These are phyloP conservation scores for Drosophila ezoana DNA, from an alignment of 2,888 invertebrate genomes.

Conservation along the genomic window DNA sequence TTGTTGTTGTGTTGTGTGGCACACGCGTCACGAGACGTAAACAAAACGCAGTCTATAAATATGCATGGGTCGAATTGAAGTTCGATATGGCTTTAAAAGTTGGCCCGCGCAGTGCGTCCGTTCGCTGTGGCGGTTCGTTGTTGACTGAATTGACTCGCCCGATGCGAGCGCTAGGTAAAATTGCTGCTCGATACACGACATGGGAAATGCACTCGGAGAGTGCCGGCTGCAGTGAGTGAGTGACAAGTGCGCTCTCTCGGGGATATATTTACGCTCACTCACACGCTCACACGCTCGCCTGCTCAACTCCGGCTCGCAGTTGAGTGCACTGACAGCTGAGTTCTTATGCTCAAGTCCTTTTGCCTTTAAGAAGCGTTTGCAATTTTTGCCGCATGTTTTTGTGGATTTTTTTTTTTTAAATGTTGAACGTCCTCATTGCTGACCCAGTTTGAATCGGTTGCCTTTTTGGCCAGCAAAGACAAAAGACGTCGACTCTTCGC, in stretches of 20 bases:
- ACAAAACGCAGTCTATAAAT: slow-evolving; percentile 63
- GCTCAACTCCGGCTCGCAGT: slow-evolving; percentile 5
- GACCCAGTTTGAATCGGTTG: slow-evolving; percentile 61
- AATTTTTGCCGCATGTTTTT: slow-evolving; percentile 47
- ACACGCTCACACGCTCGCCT: slow-evolving; percentile 26
- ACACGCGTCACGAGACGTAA: slow-evolving; percentile 69
- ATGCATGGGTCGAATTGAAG: slow-evolving; percentile 47
- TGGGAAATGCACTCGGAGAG: slow-evolving; percentile 35
- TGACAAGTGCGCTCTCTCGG: slow-evolving; percentile 3
- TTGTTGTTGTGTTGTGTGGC: slow-evolving; percentile 24
- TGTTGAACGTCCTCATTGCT: slow-evolving; percentile 50
- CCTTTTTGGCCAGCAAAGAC: slow-evolving; percentile 44
- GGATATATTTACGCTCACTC: slow-evolving; percentile 40
- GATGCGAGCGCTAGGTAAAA: slow-evolving; percentile 35
- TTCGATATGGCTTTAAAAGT: slow-evolving; percentile 7
- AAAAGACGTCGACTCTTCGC: slow-evolving; percentile 37
- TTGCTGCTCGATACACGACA: slow-evolving; percentile 16
- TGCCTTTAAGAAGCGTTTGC: slow-evolving; percentile 50
- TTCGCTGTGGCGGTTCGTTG: slow-evolving; percentile 64
- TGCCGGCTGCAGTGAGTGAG: slow-evolving; percentile 36
- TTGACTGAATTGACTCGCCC: slow-evolving; percentile 60
- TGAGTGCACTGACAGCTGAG: slow-evolving; percentile 7
- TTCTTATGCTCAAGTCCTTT: slow-evolving; percentile 45
- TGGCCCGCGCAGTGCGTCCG: slow-evolving; percentile 59
- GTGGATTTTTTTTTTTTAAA: slow-evolving; percentile 20